Percentiles rank a stretch among this genome's conserved stretches.
These are phyloP conservation scores for Laterallus jamaicensis DNA, from an alignment of 2,113 vertebrate species.

Conservation along the genomic window DNA sequence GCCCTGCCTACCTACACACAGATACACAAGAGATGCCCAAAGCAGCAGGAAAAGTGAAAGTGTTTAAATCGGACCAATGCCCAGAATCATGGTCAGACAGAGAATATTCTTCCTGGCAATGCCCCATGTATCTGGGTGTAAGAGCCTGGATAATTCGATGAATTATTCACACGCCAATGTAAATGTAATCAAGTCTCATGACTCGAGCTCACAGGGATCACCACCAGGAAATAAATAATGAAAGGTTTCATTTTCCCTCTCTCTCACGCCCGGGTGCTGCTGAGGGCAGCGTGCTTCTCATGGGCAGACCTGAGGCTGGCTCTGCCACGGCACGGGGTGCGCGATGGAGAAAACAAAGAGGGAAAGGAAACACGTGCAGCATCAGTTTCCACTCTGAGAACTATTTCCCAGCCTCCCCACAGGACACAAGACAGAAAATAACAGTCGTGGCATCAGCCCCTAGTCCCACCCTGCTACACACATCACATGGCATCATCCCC, in stretches of 20 bases:
- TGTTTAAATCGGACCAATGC: not conserved
- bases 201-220: not conserved
- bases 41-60: not conserved
- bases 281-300: fast-evolving
- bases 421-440: not conserved
- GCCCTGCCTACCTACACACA: not conserved
- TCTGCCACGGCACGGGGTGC: fast-evolving
- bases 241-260: not conserved
- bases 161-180: constrained; percentile 1
- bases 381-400: not conserved
- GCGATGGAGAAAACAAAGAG: not conserved
- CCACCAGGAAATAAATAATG: constrained; percentile 9
- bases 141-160: not conserved
- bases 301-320: fast-evolving
- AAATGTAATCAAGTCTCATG: constrained; percentile 17
- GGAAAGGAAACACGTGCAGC: not conserved
- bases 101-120: not conserved
- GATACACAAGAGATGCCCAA: not conserved
- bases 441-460: not conserved
- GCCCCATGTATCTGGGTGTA: not conserved
- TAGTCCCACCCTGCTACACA: not conserved
- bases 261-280: not conserved
- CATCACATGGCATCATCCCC: not conserved
- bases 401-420: fast-evolving
- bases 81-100: not conserved